These are phyloP conservation scores for Papilio aristodemus DNA, from an alignment of 1,140 invertebrate species.

Conservation along the genomic window DNA sequence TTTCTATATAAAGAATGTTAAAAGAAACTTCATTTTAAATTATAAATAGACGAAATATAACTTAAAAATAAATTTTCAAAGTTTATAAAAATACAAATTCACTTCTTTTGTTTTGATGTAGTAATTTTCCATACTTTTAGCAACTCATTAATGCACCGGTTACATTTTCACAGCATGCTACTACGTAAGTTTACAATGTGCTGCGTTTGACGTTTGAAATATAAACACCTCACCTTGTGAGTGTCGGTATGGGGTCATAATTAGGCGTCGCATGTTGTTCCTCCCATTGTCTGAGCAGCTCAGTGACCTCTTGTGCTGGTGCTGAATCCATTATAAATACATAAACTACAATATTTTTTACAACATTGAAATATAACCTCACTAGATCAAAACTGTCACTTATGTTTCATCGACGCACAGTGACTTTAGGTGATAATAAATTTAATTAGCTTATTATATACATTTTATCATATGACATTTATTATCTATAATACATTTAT, in stretches of 20 bases:
- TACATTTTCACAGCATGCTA: constrained; percentile 22
- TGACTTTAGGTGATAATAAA: constrained; percentile 20
- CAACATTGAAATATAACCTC: constrained; percentile 58
- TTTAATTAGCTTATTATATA: constrained; percentile 37
- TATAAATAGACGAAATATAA: neutral
- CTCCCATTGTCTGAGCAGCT: constrained; percentile 87
- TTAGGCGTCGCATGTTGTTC: constrained; percentile 83
- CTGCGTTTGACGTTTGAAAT: constrained; percentile 42
- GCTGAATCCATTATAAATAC: constrained; percentile 65
- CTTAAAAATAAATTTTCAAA: neutral
- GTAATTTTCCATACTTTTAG: neutral
- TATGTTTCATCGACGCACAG: constrained; percentile 19
- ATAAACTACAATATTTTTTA: constrained; percentile 42
- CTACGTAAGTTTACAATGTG: constrained; percentile 41
- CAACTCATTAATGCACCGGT: constrained; percentile 11
- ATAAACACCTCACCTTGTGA: constrained; percentile 78
- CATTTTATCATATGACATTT: constrained; percentile 40
- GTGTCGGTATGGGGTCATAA: constrained; percentile 86
- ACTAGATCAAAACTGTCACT: constrained; percentile 42
- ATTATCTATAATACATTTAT: constrained; percentile 40
- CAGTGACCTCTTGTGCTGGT: constrained; percentile 82
- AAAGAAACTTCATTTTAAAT: neutral
- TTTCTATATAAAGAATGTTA: neutral
- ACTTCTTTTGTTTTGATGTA: neutral
- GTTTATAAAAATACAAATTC: neutral